Base-by-base conservation (phyloP, 2,888 invertebrate species). In the Drosophila austrosaltans region DNA sequence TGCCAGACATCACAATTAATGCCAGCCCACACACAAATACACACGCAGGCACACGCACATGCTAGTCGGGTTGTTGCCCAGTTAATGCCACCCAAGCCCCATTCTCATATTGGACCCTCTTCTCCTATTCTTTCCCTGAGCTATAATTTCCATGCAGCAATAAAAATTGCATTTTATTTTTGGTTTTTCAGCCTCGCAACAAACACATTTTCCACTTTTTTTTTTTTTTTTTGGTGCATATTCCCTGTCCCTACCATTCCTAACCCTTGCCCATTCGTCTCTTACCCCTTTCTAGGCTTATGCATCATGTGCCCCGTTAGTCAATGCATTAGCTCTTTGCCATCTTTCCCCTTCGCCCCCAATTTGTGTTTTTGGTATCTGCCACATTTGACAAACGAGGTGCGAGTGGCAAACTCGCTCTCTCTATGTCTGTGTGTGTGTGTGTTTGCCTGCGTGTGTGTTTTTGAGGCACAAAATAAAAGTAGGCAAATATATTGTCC, bases 1-100 rank as follows among this genome's bases (percentile, higher is more conserved):
- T 59, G 83, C 76, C 84, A 89, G 89, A 89, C 85, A 84, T 81
- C 85, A 89, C 90, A 89, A 83, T 89, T 89, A 84, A 84, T 84
- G 69, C 85, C 87, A 63, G 53, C 56, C 56, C 59, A 69, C 60
- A 62, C 63, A 54, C 48, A 66, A 61, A 54, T 48, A 44, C 65
- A 64, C 69, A 58, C 72, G 42, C 62, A 61, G 48, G 65, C 60
- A 44, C 64, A 28, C 66, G 60, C 65, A 65, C 62, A 68, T 54
- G 63, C 53, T 42, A 53, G 60, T 40, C 53, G 22, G 60, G 28
- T 22, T 20, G 64, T 54, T 66, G 62, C 54, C 36, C 62, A 32
- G 89, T 83, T 85, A 85, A 85, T 85, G 79, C 90, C 84, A 83
- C 90, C 89, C 89, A 87, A 70, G 32, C 59, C 57, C 30, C 44